Conservation (phyloP, 2,888 invertebrate species). For the Arrhopalites spinosus region DNA sequence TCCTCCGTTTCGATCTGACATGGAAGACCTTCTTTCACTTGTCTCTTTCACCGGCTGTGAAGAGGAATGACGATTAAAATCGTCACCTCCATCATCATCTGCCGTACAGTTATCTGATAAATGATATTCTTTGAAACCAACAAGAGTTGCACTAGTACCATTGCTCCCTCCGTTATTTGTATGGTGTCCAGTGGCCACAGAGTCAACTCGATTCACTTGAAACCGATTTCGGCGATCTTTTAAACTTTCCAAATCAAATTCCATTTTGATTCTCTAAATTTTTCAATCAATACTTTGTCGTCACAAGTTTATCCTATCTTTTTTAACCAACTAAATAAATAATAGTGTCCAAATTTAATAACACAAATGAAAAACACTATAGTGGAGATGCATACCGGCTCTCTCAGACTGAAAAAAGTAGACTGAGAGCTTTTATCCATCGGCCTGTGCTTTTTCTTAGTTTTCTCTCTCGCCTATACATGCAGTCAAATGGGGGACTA, state of each 20-base stretch:
- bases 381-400: too few species aligned
- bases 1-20: constrained; percentile 29
- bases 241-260: constrained; percentile 51
- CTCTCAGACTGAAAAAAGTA: too few species aligned
- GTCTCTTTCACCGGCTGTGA: not conserved
- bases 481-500: too few species aligned
- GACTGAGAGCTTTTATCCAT: too few species aligned
- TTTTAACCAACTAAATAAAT: too few species aligned
- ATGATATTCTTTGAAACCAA: constrained; percentile 28
- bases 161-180: not conserved
- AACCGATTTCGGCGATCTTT: constrained; percentile 60
- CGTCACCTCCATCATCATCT: not conserved
- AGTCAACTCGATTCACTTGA: constrained; percentile 68
- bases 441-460: too few species aligned
- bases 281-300: too few species aligned
- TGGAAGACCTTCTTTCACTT: constrained; percentile 28
- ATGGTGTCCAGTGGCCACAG: constrained; percentile 59
- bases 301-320: too few species aligned
- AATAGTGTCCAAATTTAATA: too few species aligned
- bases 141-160: not conserved
- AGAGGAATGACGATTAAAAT: not conserved
- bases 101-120: constrained; percentile 4
- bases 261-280: constrained; percentile 38
- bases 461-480: too few species aligned
- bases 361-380: too few species aligned